These are phyloP conservation scores for Microcebus murinus DNA, from an alignment of 2,113 vertebrate genomes.

Conservation along the genomic window DNA sequence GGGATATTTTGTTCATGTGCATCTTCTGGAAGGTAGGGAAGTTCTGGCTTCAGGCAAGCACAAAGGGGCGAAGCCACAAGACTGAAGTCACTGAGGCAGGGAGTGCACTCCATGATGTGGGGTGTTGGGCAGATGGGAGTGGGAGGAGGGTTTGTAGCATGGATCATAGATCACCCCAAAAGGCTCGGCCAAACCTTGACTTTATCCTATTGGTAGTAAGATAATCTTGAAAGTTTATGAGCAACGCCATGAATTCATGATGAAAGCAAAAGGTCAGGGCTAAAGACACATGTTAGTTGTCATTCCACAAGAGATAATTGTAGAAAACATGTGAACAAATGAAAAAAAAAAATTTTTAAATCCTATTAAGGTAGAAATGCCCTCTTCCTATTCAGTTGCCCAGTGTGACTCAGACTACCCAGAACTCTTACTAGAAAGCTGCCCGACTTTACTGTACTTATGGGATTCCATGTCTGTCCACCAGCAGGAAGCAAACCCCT, in stretches of 20 bases:
- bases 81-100: neutral
- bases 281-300: neutral
- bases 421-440: neutral
- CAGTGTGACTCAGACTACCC: neutral
- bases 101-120: neutral
- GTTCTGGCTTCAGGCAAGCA: neutral
- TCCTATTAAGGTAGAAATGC: neutral
- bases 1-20: neutral
- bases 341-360: neutral
- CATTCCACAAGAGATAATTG: neutral
- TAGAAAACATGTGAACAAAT: neutral
- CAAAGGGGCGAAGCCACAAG: neutral
- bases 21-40: slow-evolving; percentile 8
- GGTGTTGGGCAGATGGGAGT: neutral
- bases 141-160: neutral
- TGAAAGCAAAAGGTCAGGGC: neutral
- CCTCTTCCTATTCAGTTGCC: neutral
- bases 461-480: neutral
- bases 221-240: neutral
- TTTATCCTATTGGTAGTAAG: neutral
- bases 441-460: neutral
- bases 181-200: neutral
- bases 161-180: neutral
- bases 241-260: neutral
- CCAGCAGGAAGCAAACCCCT: neutral